A percentile compares a stretch with the other conserved stretches of the same genome.
Evolutionary conservation across 1,140 invertebrate genomes (phyloP).

Genomic region (Zaprionus ghesquierei): DNA sequence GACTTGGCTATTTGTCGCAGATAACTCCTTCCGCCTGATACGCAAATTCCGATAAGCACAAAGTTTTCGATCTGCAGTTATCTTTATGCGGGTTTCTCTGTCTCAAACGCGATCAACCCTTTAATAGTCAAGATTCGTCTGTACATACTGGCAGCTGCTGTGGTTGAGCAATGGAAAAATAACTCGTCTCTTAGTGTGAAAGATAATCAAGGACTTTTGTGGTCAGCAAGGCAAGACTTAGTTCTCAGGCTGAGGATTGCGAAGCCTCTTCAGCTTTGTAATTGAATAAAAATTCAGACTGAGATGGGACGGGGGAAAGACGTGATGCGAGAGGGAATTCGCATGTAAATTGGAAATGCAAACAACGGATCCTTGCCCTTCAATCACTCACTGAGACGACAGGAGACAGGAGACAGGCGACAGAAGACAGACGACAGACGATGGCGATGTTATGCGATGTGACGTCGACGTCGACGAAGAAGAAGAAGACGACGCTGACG

Average conservation of each 20-base stretch:
- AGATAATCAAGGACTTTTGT: constrained; percentile 28
- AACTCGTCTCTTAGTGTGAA: constrained; percentile 23
- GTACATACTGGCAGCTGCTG: constrained; percentile 12
- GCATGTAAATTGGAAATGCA: constrained; percentile 76
- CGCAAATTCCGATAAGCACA: no score
- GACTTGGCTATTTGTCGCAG: no score
- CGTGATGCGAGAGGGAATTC: constrained; percentile 7
- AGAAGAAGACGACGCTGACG: no score
- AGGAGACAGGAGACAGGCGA: constrained; percentile 33
- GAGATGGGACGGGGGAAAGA: constrained; percentile 27
- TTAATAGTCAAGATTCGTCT: background rate
- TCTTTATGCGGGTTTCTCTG: background rate
- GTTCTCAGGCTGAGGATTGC: constrained; percentile 18
- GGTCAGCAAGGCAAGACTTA: constrained; percentile 12
- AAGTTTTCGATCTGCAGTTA: no score
- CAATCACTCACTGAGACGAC: constrained; percentile 59
- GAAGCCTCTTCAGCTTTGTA: constrained; percentile 35
- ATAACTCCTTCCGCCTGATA: no score
- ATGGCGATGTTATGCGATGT: background rate
- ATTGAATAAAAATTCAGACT: constrained; percentile 64
- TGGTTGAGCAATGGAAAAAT: constrained; percentile 41
- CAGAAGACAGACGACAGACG: constrained; percentile 21
- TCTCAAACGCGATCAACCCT: background rate
- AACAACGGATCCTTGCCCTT: constrained; percentile 70
- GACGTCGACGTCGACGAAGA: background rate